A percentile compares a stretch with the other conserved stretches of the same genome.
Evolutionary conservation across 2,113 vertebrate genomes (phyloP).

Genomic region (Myotis yumanensis): DNA sequence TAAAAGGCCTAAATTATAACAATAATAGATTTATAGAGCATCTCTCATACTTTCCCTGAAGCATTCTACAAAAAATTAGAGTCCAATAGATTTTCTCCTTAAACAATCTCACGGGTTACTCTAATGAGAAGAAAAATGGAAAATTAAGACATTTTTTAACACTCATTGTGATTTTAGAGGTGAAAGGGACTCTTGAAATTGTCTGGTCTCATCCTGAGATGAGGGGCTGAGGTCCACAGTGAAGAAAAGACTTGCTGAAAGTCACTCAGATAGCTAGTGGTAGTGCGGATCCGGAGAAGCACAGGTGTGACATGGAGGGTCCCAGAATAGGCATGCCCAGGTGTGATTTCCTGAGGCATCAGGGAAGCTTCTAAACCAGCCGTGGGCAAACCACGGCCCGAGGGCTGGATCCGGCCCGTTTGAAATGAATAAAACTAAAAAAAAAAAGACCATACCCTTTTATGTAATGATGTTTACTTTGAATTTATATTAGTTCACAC

Average conservation of each 20-base stretch:
- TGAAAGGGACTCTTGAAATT: neutral
- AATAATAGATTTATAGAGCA: neutral
- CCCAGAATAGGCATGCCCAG: neutral
- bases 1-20: neutral
- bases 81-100: neutral
- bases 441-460: too few species aligned
- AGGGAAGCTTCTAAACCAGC: neutral
- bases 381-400: too few species aligned
- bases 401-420: too few species aligned
- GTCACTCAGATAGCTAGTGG: neutral
- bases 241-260: neutral
- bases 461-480: too few species aligned
- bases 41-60: neutral
- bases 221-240: neutral
- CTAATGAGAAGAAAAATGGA: neutral
- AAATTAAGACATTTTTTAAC: neutral
- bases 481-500: too few species aligned
- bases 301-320: neutral
- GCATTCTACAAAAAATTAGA: neutral
- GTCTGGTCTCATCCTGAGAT: neutral
- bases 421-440: too few species aligned
- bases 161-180: conserved; percentile 17
- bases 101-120: neutral
- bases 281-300: neutral
- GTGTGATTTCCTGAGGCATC: neutral